Conservation (phyloP, 2,888 invertebrate genomes). For the Sminthurinus aureus region DNA sequence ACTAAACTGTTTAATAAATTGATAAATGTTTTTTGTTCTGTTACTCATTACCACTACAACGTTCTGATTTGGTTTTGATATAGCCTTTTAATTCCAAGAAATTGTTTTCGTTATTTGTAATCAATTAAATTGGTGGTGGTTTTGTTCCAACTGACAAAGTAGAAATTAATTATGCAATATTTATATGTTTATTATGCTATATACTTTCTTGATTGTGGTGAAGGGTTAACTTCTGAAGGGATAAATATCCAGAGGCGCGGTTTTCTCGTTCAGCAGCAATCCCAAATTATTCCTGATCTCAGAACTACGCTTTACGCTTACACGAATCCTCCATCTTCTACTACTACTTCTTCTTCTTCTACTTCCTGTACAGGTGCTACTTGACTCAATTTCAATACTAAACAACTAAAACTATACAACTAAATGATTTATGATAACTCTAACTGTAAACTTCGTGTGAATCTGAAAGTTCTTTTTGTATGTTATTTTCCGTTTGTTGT, state of each 20-base stretch:
- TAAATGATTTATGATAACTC: constrained; percentile 6
- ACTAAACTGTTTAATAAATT: no score
- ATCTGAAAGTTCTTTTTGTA: not conserved
- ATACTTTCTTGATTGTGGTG: constrained; percentile 39
- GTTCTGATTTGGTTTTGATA: no score
- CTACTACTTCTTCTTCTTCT: constrained; percentile 45
- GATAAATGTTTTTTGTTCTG: no score
- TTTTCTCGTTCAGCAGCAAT: constrained; percentile 53
- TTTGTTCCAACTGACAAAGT: not conserved
- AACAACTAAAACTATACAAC: constrained; percentile 14
- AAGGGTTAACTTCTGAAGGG: constrained; percentile 59
- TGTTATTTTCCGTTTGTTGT: not conserved
- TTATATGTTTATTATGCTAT: not conserved
- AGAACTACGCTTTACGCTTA: constrained; percentile 60
- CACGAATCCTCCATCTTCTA: constrained; percentile 52
- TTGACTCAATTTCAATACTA: constrained; percentile 41
- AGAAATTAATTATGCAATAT: not conserved
- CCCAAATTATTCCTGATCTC: constrained; percentile 59
- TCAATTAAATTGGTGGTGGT: constrained; percentile 12
- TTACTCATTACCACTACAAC: no score
- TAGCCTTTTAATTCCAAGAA: no score
- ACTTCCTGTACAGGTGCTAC: constrained; percentile 55
- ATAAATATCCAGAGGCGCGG: constrained; percentile 47
- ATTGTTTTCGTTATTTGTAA: no score
- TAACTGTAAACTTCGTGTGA: not conserved